These are phyloP conservation scores for Macaria liturata DNA, from an alignment of 2,888 invertebrate genomes.

Conservation along the genomic window DNA sequence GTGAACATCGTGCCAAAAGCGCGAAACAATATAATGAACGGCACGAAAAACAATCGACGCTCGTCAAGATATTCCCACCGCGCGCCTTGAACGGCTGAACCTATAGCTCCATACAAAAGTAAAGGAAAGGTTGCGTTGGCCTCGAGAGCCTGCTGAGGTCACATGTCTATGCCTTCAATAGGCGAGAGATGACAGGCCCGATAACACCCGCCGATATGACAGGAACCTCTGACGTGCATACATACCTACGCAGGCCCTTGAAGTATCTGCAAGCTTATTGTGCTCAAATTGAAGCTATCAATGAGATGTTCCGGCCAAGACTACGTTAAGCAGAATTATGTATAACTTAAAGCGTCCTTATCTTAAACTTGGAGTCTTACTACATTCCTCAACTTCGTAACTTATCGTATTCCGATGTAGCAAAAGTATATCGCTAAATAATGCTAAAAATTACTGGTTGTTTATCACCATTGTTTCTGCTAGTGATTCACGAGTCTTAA, in stretches of 20 bases:
- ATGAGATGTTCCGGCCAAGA: too few species aligned
- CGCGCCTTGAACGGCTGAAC: constrained; percentile 45
- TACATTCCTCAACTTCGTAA: constrained; percentile 16
- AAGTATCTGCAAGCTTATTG: constrained; percentile 26
- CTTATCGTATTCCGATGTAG: constrained; percentile 20
- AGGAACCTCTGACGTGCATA: constrained; percentile 29
- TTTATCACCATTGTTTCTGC: constrained; percentile 26
- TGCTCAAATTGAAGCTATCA: constrained; percentile 13
- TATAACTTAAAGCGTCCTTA: constrained; percentile 4
- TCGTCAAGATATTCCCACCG: constrained; percentile 44
- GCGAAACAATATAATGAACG: constrained; percentile 32
- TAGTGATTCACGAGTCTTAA: constrained; percentile 26
- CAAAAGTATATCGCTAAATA: constrained; percentile 26
- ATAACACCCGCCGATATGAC: constrained; percentile 50
- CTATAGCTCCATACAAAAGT: constrained; percentile 45
- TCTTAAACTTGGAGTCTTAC: constrained; percentile 7
- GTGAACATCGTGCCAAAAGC: constrained; percentile 25
- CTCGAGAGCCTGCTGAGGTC: constrained; percentile 65
- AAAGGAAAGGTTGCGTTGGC: constrained; percentile 64
- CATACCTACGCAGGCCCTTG: constrained; percentile 32
- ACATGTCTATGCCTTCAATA: constrained; percentile 67
- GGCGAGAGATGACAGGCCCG: constrained; percentile 69
- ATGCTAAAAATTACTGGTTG: constrained; percentile 22
- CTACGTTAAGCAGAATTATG: constrained; percentile 7
- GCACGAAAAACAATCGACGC: constrained; percentile 49